Conservation (phyloP, 53 echinoderm and acorn worm species). For the Crossaster papposus region DNA sequence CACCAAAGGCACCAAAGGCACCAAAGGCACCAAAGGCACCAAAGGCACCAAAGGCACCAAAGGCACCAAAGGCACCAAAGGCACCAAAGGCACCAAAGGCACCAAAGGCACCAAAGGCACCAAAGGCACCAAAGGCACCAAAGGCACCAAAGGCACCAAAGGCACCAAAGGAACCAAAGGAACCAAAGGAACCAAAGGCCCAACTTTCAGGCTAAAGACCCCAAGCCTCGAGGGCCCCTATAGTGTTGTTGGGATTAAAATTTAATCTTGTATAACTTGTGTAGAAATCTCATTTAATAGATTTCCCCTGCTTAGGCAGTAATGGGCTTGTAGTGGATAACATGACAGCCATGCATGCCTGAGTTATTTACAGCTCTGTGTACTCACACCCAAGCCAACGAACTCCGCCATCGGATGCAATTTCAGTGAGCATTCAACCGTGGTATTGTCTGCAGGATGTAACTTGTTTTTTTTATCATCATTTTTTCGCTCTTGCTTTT, state of each 20-base stretch:
- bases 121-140: no score
- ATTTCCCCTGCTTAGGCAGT: not conserved
- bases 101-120: not conserved
- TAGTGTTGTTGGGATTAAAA: not conserved
- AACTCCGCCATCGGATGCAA: constrained; percentile 10
- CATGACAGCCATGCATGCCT: not conserved
- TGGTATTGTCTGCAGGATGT: not conserved
- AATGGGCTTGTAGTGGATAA: not conserved
- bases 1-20: no score
- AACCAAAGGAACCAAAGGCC: no score
- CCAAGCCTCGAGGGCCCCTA: no score
- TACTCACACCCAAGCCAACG: not conserved
- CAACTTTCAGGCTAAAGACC: no score
- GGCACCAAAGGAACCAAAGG: no score
- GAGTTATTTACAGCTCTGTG: constrained; percentile 32
- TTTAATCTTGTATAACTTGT: not conserved
- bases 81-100: no score
- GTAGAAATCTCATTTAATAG: not conserved
- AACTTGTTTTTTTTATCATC: constrained; percentile 8
- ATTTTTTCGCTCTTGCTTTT: not conserved
- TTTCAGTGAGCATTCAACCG: constrained; percentile 36
- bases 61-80: no score
- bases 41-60: no score
- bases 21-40: not conserved
- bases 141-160: no score